Conservation (phyloP, 2,113 vertebrate species). For the Aleadryas rufinucha region DNA sequence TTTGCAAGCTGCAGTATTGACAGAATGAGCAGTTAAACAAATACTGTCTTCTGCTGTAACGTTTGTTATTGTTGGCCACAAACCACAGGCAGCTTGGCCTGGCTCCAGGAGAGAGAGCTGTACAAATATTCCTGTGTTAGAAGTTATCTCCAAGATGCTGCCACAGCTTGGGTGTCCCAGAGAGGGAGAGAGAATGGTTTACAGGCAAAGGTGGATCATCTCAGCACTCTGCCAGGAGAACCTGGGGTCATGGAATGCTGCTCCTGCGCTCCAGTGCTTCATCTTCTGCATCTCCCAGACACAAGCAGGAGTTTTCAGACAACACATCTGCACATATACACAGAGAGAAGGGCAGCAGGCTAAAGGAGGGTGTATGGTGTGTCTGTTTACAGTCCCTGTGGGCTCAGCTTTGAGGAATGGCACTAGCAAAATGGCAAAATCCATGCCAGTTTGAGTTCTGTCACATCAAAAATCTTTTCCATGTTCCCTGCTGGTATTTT, state of each 20-base stretch:
- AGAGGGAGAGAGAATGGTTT: not conserved
- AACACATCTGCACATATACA: not conserved
- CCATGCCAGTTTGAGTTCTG: not conserved
- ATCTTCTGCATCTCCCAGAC: not conserved
- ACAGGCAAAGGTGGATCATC: not conserved
- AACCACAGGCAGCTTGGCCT: conserved; percentile 44
- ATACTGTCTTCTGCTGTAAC: conserved; percentile 8
- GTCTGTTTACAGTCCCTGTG: not conserved
- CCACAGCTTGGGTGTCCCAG: not conserved
- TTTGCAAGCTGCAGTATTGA: conserved; percentile 38
- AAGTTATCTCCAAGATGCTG: conserved; percentile 23
- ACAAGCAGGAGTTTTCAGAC: not conserved
- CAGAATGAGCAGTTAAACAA: conserved; percentile 48
- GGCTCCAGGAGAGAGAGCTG: conserved; percentile 20
- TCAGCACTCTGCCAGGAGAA: not conserved
- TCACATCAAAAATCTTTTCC: not conserved
- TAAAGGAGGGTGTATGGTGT: not conserved
- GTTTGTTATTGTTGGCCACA: conserved; percentile 33
- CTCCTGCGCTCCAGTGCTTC: not conserved
- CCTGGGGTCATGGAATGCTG: not conserved
- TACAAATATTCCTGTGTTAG: not conserved
- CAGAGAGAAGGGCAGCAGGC: not conserved
- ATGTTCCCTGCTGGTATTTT: not conserved
- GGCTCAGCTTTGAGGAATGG: not conserved
- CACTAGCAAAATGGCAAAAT: not conserved